Base-by-base conservation (phyloP, 2,797 vertebrate genomes). In the Leuciscus waleckii region DNA sequence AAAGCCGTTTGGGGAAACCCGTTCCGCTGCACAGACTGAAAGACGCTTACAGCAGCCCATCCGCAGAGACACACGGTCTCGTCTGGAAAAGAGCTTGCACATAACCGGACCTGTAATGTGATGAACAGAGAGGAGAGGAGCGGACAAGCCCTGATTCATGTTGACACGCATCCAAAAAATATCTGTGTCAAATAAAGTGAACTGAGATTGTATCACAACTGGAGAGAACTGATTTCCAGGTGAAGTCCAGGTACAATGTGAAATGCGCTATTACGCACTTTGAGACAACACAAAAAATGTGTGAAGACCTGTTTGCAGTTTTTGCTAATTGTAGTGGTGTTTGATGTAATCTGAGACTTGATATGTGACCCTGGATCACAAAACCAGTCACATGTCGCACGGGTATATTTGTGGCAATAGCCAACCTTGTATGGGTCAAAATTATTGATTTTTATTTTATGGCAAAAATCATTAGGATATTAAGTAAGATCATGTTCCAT, bases 11-110 rank as follows among this genome's bases (percentile, higher is more conserved):
- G 21, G 54, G 32, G 82, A 74, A 83, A 83, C 32, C 67, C 91
- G 79, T 84, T 83, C 74, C 87, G 84, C 46, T 70, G 74, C 61
- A 80, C 88, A 79, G 76, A 82, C 85, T 51, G 84, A 90, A 79
- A 79, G 91, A 93, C 92, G 91, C 88, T 91, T 93, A 89, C 86
- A 93, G 86, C 92, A 92, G 91, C 85, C 89, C 88, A 76, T 84
- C 86, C 67, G 71, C 78, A 63, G 85, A 90, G 90, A 89, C 86
- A 84, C 74, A 85, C 77, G 43, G 61, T 87, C 79, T 85, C 71
- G 80, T 92, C 92, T 94, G 93, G 91, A 93, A 92, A 93, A 92
- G 32, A 85, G 80, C 86, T 93, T 89, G 63, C 54, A 3, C 65
- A 77, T 16, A 56, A 37, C 86, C 39, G 41, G 14, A 49, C 35